Evolutionary conservation across 2,888 invertebrate species (phyloP), one percentile per base, ranked within the genome.

Genomic region (Cinara cedri): DNA sequence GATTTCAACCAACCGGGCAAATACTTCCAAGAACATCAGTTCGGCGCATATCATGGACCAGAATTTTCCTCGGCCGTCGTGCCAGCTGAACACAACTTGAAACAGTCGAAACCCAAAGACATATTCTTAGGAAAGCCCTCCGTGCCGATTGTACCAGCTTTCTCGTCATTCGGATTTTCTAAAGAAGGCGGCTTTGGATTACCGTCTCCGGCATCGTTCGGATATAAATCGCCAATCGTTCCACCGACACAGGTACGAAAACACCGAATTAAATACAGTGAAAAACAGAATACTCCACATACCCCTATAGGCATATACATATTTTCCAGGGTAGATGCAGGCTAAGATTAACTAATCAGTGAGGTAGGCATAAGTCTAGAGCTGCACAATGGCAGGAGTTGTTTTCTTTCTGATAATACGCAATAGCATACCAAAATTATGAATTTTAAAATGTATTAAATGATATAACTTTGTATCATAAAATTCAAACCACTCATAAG

Each of bases 21-120:
- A 51, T 68, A 68, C 46, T 78, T 60, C 76, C 68, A 78, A 10
- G 68, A 78, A 60, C 76, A 78, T n/a, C 57, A 78, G 19, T 66
- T 78, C 9, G 66, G 66, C 34, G 68, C 57, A 9, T 21, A 78
- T 13, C 76, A 78, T 13, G 68, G 68, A 16, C 68, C 68, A 16
- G 68, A 78, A 21, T 78, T 70, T 24, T 49, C 68, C 1, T 78
- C 68, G 6, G 76, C 76, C 14, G 21, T 49, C 16, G 57, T 78
- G 49, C 76, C 76, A 1, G 55, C 55, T 14, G 76, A 78, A 46
- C 76, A 78, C 57, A 19, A 70, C 49, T 10, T 78, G 3, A 78
- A 78, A n/a, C 26, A 60, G 16, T 68, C 55, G 3, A 78, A n/a
- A 49, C 76, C 76, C 1, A 78, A 78, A 11, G 76, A 78, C 4